phyloP scores from a whole-genome alignment of 2,888 invertebrate genomes.

The Cosmia trapezina region DNA sequence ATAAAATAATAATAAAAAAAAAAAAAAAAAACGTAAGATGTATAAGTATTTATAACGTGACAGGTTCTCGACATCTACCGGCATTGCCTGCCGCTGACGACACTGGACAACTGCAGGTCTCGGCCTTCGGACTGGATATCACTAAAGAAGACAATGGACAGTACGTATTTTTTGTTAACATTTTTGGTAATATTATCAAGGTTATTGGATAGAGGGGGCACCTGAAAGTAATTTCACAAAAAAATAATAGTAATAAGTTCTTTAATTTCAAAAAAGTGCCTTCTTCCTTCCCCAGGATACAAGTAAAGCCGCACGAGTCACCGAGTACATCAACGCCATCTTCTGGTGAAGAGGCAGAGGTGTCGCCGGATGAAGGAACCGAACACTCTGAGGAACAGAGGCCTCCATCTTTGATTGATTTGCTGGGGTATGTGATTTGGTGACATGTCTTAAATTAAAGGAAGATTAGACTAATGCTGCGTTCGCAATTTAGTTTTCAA shows the following conservation, averaged over 20 bases:
- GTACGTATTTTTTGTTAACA: slow-evolving; percentile 81
- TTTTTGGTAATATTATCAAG: no score
- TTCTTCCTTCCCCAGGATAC: slow-evolving; percentile 84
- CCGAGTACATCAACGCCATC: slow-evolving; percentile 92
- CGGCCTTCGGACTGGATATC: slow-evolving; percentile 94
- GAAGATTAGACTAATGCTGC: not conserved
- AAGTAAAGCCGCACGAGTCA: slow-evolving; percentile 94
- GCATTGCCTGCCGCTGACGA: slow-evolving; percentile 95
- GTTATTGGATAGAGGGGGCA: no score
- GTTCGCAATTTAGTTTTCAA: not conserved
- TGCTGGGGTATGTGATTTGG: slow-evolving; percentile 91
- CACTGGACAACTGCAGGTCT: slow-evolving; percentile 92
- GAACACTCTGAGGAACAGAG: slow-evolving; percentile 86
- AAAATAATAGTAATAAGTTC: no score
- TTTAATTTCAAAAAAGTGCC: no score
- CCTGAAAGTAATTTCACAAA: no score
- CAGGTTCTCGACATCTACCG: slow-evolving; percentile 92
- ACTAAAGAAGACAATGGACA: slow-evolving; percentile 96
- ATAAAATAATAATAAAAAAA: not conserved
- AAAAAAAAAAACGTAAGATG: no score
- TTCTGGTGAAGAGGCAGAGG: slow-evolving; percentile 93
- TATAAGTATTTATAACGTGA: not conserved
- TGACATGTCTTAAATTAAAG: not conserved
- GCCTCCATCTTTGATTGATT: slow-evolving; percentile 93
- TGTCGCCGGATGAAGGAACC: slow-evolving; percentile 91